Evolutionary conservation across 2,888 invertebrate genomes (phyloP).

Genomic region (Plutella xylostella): DNA sequence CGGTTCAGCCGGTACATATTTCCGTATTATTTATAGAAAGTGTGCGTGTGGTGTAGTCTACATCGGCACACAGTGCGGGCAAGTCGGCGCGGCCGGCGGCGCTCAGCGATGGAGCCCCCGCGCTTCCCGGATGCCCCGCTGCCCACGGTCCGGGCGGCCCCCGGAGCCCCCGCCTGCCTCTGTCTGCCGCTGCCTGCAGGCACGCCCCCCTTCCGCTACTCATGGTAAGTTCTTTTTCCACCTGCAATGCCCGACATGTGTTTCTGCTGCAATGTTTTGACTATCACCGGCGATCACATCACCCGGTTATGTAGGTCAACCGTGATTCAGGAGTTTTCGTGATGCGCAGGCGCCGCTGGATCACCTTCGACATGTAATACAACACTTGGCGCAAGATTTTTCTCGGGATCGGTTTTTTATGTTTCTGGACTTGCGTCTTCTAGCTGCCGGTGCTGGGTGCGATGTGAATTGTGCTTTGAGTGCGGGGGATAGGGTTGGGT

Average conservation of each 20-base stretch:
- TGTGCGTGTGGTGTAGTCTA: background rate
- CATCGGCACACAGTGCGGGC: background rate
- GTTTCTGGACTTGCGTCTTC: background rate
- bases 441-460: background rate
- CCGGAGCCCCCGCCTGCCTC: slow-evolving; percentile 40
- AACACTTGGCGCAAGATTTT: slow-evolving; percentile 4
- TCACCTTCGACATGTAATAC: slow-evolving; percentile 4
- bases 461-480: background rate
- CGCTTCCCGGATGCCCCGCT: slow-evolving; percentile 36
- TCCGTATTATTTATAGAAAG: slow-evolving; percentile 8
- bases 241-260: slow-evolving; percentile 13
- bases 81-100: slow-evolving; percentile 22
- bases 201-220: slow-evolving; percentile 49
- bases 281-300: background rate
- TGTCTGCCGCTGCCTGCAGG: slow-evolving; percentile 40
- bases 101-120: slow-evolving; percentile 55
- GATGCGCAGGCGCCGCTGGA: background rate
- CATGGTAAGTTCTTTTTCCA: slow-evolving; percentile 45
- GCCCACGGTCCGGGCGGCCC: slow-evolving; percentile 41
- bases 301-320: too few relatives aligned
- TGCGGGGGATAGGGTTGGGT: background rate
- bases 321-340: too few relatives aligned
- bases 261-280: slow-evolving; percentile 3
- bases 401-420: background rate
- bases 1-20: slow-evolving; percentile 1